A percentile compares a stretch with the other conserved stretches of the same genome.
These are phyloP conservation scores for Micoletzkya japonica DNA, from an alignment of 2,888 invertebrate species.

Conservation along the genomic window DNA sequence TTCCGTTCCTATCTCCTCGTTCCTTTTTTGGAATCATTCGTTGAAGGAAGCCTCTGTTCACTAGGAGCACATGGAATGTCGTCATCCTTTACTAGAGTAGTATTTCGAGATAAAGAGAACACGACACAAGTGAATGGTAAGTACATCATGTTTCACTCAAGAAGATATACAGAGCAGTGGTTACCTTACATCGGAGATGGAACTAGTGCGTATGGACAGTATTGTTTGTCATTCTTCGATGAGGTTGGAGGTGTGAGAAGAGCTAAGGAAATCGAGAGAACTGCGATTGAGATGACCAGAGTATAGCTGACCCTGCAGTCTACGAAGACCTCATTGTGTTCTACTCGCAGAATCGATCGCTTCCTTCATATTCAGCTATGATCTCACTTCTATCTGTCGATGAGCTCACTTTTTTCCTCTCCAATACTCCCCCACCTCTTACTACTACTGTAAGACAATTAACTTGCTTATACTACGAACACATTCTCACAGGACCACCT, in stretches of 20 bases:
- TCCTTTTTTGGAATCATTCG: slow-evolving; percentile 9
- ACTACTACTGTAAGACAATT: background rate
- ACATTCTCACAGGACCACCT: slow-evolving; percentile 12
- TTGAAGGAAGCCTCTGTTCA: slow-evolving; percentile 1
- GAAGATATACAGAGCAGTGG: slow-evolving; percentile 8
- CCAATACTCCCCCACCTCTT: slow-evolving; percentile 2
- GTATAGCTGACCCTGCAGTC: slow-evolving; percentile 9
- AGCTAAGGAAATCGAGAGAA: background rate
- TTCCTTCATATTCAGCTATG: slow-evolving; percentile 10
- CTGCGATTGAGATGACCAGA: background rate
- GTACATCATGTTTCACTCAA: background rate
- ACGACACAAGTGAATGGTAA: background rate
- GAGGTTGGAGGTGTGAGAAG: slow-evolving; percentile 1
- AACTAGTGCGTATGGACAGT: background rate
- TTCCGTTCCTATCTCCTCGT: background rate
- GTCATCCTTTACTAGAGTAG: slow-evolving; percentile 6
- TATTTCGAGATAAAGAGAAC: slow-evolving; percentile 13
- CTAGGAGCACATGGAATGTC: background rate
- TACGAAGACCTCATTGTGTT: slow-evolving; percentile 8
- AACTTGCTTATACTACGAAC: background rate
- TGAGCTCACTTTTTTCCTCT: background rate
- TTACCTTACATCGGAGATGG: slow-evolving; percentile 14
- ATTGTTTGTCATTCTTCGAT: background rate
- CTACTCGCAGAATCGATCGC: background rate
- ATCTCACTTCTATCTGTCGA: background rate